Base-by-base conservation (phyloP, 2,113 vertebrate species). In the Cryptotis parvus region DNA sequence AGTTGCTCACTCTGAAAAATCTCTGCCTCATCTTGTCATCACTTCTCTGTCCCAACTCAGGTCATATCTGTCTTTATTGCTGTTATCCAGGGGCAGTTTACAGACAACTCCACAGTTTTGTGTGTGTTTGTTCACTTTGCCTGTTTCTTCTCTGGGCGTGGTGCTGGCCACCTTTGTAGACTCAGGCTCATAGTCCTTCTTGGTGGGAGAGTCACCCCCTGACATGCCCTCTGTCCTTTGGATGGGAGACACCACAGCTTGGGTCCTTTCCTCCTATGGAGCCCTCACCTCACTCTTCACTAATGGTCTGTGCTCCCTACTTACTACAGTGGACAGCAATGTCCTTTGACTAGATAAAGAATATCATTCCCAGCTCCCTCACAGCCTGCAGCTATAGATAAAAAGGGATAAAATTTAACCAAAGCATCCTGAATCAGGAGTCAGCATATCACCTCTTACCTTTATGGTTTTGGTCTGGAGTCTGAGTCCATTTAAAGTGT, bases 381-480 rank as follows among this genome's bases (percentile, higher is more conserved):
- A 65, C 4, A 80, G 61, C 55, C 33, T 92, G 26, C 10, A 69
- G 74, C 86, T 81, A 78, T 81, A 90, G 65, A 84, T 39, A 68
- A 81, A 52, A 84, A 39, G 72, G 85, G 74, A 73, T 68, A 26
- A 93, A 90, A 87, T 73, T 20, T 76, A 84, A 93, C 72, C 45
- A 87, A 63, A 8, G 16, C 41, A 72, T 81, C 73, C 43, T 39
- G 18, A 90, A 39, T 84, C 52, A 90, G 86, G 72, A 92, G 84
- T 58, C 39, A 15, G 91, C 49, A 43, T 20, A 41, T 81, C 41
- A 52, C 55, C 52, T 96, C 98, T 99, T 99, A 99, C 99, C 99
- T 99, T 99, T 98, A 99, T 99, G 96, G 99, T 99, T 99, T 99
- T 99, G 98, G 99, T 99, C 98, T 99, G 99, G 98, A 99, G 99